Base-by-base conservation (phyloP, 2,113 vertebrate genomes). In the Hydropotes inermis region DNA sequence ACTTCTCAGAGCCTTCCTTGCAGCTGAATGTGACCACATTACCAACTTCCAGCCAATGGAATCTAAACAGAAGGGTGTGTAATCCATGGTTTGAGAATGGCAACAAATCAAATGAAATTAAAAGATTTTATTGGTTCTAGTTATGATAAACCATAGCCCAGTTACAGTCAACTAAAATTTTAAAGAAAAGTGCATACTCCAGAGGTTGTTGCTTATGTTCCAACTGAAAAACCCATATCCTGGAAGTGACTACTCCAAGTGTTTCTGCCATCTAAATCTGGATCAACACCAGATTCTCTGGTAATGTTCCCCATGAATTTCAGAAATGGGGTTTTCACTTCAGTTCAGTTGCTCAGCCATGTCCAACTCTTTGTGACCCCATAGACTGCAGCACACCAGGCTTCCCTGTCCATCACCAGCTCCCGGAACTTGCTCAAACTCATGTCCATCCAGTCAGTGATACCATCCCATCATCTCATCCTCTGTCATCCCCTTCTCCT, bases 301-400 rank as follows among this genome's bases (percentile, higher is more conserved):
- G 11, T 92, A 86, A 85, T 78, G 47, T 81, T 94, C 39, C 74
- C 64, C 82, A 27, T 78, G 28, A 95, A 76, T 87, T 94, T 95
- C 50, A 94, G 45, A 96, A 96, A 92, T 58, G 8, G 14, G 30
- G 4, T 79, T 76, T 74, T 70, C n/a, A 70, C 19, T 70, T 70
- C 67, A 70, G 33, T 67, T 67, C 16, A 10, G n/a, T 36, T 1
- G 0, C n/a, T 67, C 9, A 67, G n/a, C 17, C 1, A 0, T n/a
- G 61, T 67, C 64, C 64, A 0, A 36, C 17, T 70, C 64, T 70
- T 70, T 70, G 64, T 4, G 5, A 21, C 64, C 64, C 64, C 64
- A 36, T 36, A n/a, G n/a, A 11, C n/a, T 70, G 9, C 64, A 70
- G n/a, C 64, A 21, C 64, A 36, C 64, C 19, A 36, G 64, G n/a